These are phyloP conservation scores for Cerastoderma edule DNA, from an alignment of 2,888 invertebrate genomes.

Conservation along the genomic window DNA sequence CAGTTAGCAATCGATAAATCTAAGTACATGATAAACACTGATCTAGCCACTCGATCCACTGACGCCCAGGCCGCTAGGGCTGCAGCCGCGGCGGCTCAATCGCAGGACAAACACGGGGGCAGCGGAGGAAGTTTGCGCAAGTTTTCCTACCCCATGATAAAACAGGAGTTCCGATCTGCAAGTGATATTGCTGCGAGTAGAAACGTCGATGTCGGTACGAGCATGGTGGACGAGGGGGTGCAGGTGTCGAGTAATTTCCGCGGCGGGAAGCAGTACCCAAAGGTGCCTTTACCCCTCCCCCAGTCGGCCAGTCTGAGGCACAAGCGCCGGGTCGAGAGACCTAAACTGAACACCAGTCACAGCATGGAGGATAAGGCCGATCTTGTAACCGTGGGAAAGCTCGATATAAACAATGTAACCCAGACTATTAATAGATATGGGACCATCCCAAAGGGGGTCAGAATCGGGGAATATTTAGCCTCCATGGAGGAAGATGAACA, in stretches of 20 bases:
- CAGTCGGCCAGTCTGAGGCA: constrained; percentile 66
- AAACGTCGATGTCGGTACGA: constrained; percentile 70
- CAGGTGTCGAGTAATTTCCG: constrained; percentile 56
- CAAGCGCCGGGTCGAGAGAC: constrained; percentile 65
- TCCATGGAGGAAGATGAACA: constrained; percentile 87
- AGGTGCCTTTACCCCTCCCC: constrained; percentile 78
- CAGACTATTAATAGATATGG: constrained; percentile 96
- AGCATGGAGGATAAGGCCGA: constrained; percentile 62
- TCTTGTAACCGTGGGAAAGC: constrained; percentile 89
- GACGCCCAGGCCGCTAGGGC: constrained; percentile 44
- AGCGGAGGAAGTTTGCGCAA: constrained; percentile 67
- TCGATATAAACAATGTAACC: constrained; percentile 97
- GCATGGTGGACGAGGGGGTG: constrained; percentile 61
- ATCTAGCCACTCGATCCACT: constrained; percentile 71
- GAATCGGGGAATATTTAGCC: constrained; percentile 98
- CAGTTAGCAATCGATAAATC: constrained; percentile 76
- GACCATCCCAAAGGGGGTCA: constrained; percentile 97
- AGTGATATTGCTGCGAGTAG: constrained; percentile 44
- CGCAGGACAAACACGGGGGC: no score
- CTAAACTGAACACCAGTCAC: constrained; percentile 59
- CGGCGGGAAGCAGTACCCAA: constrained; percentile 70
- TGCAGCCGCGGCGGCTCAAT: constrained; percentile 45
- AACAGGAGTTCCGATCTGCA: constrained; percentile 59
- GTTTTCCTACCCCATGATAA: constrained; percentile 67
- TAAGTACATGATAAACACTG: constrained; percentile 76